Base-by-base conservation (phyloP, 2,113 vertebrate genomes). In the Odontesthes bonariensis region DNA sequence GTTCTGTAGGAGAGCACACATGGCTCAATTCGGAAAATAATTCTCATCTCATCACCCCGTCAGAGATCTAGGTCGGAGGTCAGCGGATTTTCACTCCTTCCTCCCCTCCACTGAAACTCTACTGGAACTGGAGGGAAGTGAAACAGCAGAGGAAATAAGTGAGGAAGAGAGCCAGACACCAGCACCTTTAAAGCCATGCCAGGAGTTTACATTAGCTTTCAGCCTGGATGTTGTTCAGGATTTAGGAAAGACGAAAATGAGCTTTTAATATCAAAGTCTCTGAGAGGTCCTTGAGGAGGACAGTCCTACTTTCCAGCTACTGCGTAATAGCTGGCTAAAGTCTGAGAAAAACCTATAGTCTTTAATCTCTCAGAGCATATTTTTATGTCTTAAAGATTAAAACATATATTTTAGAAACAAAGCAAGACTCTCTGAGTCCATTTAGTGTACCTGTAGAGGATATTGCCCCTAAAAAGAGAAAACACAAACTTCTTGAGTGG, bases 101-200 rank as follows among this genome's bases (percentile, higher is more conserved):
- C n/a, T 59, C 53, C 33, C 32, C 35, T 44, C 32, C 52, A n/a
- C 35, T 57, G 63, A 56, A 47, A 16, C 19, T 11, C 22, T 23
- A 42, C 65, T 74, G 33, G 60, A 79, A 56, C 63, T 52, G 68
- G 54, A 77, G 64, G 23, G 54, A 64, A 55, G 46, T 38, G 12
- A 73, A 69, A 68, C 20, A 77, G 71, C 19, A 53, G 69, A 89
- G 10, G 35, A 38, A 7, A 38, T 27, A 5, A 38, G 7, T 7
- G 35, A 10, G 91, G 87, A 92, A 92, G 85, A 74, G 79, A 89
- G 76, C 59, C 79, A 88, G 87, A 90, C 91, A 73, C 68, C 62
- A 81, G 54, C 61, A 63, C 61, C 5, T 93, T 91, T 93, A 87
- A 93, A 88, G 86, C 72, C 1, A 11, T 77, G 90, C 90, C 93